These are phyloP conservation scores for Metacarcinus magister DNA, from an alignment of 2,888 invertebrate species.

Conservation along the genomic window DNA sequence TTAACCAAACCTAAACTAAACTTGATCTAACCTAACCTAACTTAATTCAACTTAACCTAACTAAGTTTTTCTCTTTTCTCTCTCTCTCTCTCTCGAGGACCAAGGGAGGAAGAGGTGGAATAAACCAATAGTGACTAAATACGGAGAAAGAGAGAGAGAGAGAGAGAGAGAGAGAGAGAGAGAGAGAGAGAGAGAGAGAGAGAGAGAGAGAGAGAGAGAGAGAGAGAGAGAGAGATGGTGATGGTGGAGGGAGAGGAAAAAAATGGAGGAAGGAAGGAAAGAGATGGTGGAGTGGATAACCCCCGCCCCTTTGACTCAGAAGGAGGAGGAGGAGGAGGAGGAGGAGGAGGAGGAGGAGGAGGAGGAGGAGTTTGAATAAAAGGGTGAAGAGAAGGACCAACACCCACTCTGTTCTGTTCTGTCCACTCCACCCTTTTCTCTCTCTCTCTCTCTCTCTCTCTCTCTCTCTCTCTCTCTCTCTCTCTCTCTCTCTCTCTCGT, in stretches of 20 bases:
- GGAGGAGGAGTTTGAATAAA: background rate
- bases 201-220: too few relatives aligned
- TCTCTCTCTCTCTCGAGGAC: too few relatives aligned
- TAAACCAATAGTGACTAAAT: too few relatives aligned
- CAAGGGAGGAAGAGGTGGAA: too few relatives aligned
- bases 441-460: background rate
- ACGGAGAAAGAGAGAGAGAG: too few relatives aligned
- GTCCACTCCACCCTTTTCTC: background rate
- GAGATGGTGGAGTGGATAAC: background rate
- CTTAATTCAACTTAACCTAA: too few relatives aligned
- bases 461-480: background rate
- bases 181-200: too few relatives aligned
- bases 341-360: background rate
- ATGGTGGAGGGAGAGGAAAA: background rate
- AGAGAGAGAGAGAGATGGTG: background rate
- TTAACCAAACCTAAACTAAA: too few relatives aligned
- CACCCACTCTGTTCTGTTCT: background rate
- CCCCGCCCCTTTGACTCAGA: too few relatives aligned
- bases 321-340: background rate
- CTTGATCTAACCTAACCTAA: too few relatives aligned
- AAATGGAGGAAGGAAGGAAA: background rate
- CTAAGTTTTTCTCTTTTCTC: too few relatives aligned
- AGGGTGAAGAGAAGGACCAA: background rate
- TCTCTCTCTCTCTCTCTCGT: background rate
- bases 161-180: too few relatives aligned